These are phyloP conservation scores for Axis porcinus DNA, from an alignment of 2,113 vertebrate species.

Conservation along the genomic window DNA sequence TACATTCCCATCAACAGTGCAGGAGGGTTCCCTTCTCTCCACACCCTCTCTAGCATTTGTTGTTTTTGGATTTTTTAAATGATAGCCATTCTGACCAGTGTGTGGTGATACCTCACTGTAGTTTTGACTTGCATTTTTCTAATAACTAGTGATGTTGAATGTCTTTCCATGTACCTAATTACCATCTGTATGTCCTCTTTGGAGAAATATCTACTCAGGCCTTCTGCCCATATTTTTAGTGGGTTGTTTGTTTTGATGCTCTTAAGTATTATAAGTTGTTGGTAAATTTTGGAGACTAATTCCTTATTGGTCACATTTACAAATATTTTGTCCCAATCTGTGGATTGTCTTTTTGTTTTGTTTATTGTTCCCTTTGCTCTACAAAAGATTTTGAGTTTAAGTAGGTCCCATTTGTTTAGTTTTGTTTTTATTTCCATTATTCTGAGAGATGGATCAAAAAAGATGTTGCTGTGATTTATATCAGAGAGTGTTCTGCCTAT, in stretches of 20 bases:
- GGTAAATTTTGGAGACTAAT: background rate
- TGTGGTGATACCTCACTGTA: background rate
- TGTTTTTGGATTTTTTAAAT: background rate
- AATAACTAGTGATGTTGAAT: background rate
- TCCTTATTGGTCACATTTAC: background rate
- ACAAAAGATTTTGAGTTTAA: background rate
- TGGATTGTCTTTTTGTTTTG: background rate
- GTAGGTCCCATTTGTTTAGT: background rate
- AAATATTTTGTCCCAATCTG: background rate
- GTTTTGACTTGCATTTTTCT: background rate
- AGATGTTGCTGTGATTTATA: background rate
- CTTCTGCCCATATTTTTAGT: background rate
- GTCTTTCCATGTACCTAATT: background rate
- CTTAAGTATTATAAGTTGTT: background rate
- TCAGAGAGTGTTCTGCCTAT: background rate
- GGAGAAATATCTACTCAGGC: background rate
- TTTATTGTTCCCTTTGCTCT: background rate
- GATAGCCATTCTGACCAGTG: background rate
- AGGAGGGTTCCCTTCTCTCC: background rate
- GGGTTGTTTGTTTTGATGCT: background rate
- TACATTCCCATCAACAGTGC: background rate
- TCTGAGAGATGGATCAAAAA: background rate
- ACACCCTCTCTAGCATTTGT: background rate
- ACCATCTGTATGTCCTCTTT: background rate
- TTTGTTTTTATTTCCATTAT: background rate